phyloP scores from a whole-genome alignment of 2,797 vertebrate genomes.

The Spinibarbus caldwelli region DNA sequence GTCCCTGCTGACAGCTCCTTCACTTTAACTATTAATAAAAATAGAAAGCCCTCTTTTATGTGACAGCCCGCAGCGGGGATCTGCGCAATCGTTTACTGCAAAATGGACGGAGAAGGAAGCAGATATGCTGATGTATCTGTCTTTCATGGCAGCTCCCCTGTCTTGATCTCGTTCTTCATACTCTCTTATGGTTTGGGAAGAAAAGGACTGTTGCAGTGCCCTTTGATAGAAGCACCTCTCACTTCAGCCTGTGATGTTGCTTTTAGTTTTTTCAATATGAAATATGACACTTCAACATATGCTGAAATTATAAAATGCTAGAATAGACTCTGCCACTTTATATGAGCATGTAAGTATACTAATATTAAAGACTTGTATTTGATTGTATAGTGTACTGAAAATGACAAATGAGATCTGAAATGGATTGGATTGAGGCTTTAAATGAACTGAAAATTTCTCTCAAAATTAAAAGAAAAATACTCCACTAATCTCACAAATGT shows the following conservation, averaged over 20 bases:
- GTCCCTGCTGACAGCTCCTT: slow-evolving; percentile 82
- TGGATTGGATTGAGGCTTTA: neutral
- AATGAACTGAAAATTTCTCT: neutral
- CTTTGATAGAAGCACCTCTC: slow-evolving; percentile 20
- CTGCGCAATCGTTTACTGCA: slow-evolving; percentile 66
- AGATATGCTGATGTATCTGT: slow-evolving; percentile 43
- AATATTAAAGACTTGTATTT: neutral
- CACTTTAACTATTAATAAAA: slow-evolving; percentile 94
- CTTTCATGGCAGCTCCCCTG: slow-evolving; percentile 32
- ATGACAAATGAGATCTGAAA: slow-evolving; percentile 7
- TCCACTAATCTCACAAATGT: neutral
- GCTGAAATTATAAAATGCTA: neutral
- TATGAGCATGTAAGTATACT: neutral
- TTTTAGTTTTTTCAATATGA: neutral
- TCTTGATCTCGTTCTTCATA: slow-evolving; percentile 36
- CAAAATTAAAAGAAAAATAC: neutral
- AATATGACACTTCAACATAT: neutral
- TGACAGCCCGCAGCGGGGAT: slow-evolving; percentile 70
- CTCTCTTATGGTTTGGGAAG: neutral
- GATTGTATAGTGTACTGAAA: slow-evolving; percentile 7
- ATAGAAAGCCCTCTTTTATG: slow-evolving; percentile 75
- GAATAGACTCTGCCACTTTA: neutral
- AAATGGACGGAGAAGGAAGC: slow-evolving; percentile 42
- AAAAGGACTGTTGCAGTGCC: neutral
- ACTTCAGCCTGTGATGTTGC: slow-evolving; percentile 6